Base-by-base conservation (phyloP, 2,113 vertebrate species). In the Percopsis transmontana region DNA sequence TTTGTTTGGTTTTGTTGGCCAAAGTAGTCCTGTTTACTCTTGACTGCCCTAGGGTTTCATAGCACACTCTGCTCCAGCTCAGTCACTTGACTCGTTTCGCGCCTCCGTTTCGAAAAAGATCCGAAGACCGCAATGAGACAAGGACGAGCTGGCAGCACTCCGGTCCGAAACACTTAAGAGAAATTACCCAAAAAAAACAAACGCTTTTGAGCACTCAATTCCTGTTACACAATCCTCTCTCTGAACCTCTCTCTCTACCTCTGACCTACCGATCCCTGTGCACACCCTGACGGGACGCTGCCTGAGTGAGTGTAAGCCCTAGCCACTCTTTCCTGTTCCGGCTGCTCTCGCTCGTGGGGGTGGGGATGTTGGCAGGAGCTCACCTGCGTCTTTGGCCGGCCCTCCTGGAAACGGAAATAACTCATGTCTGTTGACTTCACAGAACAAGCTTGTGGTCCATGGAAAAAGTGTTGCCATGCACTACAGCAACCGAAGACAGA, bases 391-490 rank as follows among this genome's bases (percentile, higher is more conserved):
- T 92, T 74, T 92, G 90, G 61, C 90, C 90, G 40, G 91, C 91
- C 48, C 85, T 86, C 88, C 92, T 71, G 74, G 77, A 85, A 44
- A 47, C 54, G 75, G 91, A 77, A 93, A 91, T 97, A 93, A 96
- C 82, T 72, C 11, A 83, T 51, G 76, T 50, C 67, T 74, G 72
- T 77, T 87, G 76, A 76, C 80, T 85, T 93, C 92, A 76, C 96
- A 98, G 96, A 96, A 96, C 90, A 95, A 94, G 90, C 76, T 98
- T 90, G 90, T 93, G 88, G 95, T 98, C 84, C 95, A 97, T 73
- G 96, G 95, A 79, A 96, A 97, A 87, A 93, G 83, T 82, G 92
- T 98, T 65, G 88, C 94, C 2, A 94, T 96, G 93, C 94, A 97
- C 86, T 98, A 97, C 92, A 97, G 96, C 91, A 96, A 97, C 86